These are phyloP conservation scores for Ptychochromis oligacanthus DNA, from an alignment of 2,113 vertebrate species.

Conservation along the genomic window DNA sequence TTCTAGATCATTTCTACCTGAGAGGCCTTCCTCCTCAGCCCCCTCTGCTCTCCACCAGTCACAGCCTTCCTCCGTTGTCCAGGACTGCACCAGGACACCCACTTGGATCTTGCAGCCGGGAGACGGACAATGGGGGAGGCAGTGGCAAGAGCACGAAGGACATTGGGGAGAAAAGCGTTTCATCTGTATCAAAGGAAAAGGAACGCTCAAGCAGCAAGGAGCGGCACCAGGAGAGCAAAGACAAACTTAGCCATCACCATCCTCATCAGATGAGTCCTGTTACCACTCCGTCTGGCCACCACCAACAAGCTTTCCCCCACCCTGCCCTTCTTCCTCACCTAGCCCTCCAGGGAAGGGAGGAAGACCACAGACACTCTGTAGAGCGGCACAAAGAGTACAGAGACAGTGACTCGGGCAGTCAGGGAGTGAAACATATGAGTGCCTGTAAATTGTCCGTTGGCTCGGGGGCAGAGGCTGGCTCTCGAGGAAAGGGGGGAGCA, in stretches of 20 bases:
- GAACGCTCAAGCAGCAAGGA: conserved; percentile 83
- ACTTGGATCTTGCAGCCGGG: conserved; percentile 87
- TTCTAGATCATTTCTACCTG: conserved; percentile 95
- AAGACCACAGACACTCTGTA: conserved; percentile 75
- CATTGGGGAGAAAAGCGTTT: conserved; percentile 80
- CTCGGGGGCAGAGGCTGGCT: conserved; percentile 61
- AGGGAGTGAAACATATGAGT: conserved; percentile 82
- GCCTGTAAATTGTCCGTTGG: conserved; percentile 84
- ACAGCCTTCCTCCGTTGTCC: conserved; percentile 87
- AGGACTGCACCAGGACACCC: conserved; percentile 84
- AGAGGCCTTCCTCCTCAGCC: conserved; percentile 92
- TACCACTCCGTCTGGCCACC: conserved; percentile 52
- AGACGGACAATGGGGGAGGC: conserved; percentile 80
- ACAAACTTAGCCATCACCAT: conserved; percentile 73
- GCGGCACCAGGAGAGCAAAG: conserved; percentile 81
- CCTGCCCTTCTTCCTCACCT: conserved; percentile 70
- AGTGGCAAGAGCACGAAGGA: conserved; percentile 84
- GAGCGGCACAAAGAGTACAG: conserved; percentile 87
- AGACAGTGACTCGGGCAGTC: conserved; percentile 69
- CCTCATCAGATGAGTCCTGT: conserved; percentile 48
- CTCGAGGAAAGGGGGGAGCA: conserved; percentile 71
- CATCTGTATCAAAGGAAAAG: conserved; percentile 79
- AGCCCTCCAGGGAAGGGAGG: conserved; percentile 76
- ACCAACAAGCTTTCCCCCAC: conserved; percentile 70
- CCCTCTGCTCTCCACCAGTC: conserved; percentile 87